Evolutionary conservation across 2,888 invertebrate genomes (phyloP), one percentile per base, ranked within the genome.

Genomic region (Chymomyza fuscimana): DNA sequence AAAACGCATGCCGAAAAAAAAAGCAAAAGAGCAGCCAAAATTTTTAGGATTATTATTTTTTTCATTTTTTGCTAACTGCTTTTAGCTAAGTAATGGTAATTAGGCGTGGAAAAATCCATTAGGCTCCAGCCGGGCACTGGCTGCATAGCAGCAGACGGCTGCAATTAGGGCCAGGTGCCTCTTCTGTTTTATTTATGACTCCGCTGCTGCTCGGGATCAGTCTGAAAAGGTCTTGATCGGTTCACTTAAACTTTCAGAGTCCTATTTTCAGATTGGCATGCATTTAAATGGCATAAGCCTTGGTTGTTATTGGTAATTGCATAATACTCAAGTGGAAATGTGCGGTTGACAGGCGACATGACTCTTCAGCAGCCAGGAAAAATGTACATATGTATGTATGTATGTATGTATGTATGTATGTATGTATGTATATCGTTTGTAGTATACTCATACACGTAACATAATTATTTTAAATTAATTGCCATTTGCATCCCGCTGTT

Each of bases 41-140:
- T 79, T 79, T 82, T 86, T 81, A 87, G 85, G 86, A 84, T 63
- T 81, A 79, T 81, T 84, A 88, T 68, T 75, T 73, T 65, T 58
- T 63, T 25, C 58, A 10, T 61, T 62, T 62, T 54, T 65, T 22
- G 32, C 7, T 7, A 32, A 32, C 32, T 32, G 46, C 25, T 70
- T 76, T 69, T 46, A 22, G 76, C 79, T 79, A 80, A 84, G 84
- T 84, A 81, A 88, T 86, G 88, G 88, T 83, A 83, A 83, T 83
- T 87, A 83, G 88, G 84, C 80, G 63, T 87, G 88, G 82, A 79
- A 84, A 84, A 83, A 83, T 88, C 83, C 88, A 83, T 83, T 83
- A 83, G 82, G 70, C 65, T 59, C 61, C 40, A n/a, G 32, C 15
- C 36, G 60, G 7, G 2, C 16, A 36, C 60, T 15, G 36, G 15